Base-by-base conservation (phyloP, 2,113 vertebrate genomes). In the Alligator sinensis region DNA sequence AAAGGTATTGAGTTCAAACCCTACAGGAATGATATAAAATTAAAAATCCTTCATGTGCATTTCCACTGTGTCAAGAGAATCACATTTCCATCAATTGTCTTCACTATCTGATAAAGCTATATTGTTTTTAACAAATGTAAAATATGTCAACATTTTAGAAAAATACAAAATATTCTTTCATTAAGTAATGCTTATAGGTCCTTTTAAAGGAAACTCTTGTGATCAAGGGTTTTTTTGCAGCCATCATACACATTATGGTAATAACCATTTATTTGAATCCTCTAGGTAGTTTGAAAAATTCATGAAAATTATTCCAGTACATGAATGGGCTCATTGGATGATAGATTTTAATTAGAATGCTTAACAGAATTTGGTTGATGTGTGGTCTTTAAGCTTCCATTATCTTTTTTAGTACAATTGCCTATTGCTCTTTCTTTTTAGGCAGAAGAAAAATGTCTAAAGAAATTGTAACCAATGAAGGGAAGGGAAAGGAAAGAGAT, bases 21-120 rank as follows among this genome's bases (percentile, higher is more conserved):
- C 54, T 64, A 21, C 77, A 22, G 75, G 80, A 82, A 92, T 93
- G 95, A 89, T 59, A 78, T 89, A 94, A 22, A 87, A 87, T 93
- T 92, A 76, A 66, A 91, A 76, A 87, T 81, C 60, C 75, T 58
- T 90, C 68, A 27, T 5, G 63, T 82, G 74, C 57, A 18, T 82
- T 27, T 58, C 75, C 18, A 38, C 5, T 72, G 70, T 47, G 21
- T 22, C 70, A 47, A 72, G 34, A 38, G 5, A 19, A 72, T 38
- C 34, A 8, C 30, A 47, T 72, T 72, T 72, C 38, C 21, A 72
- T 72, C 22, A 72, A 72, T 38, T 22, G 47, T 47, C 47, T 9
- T 47, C 9, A 72, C 21, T 11, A 38, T 38, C 30, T 12, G 5
- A 47, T 72, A 38, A 72, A 24, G 5, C 30, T 72, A 38, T 72